Conservation (phyloP, 1,140 invertebrate species). For the Littorina saxatilis region DNA sequence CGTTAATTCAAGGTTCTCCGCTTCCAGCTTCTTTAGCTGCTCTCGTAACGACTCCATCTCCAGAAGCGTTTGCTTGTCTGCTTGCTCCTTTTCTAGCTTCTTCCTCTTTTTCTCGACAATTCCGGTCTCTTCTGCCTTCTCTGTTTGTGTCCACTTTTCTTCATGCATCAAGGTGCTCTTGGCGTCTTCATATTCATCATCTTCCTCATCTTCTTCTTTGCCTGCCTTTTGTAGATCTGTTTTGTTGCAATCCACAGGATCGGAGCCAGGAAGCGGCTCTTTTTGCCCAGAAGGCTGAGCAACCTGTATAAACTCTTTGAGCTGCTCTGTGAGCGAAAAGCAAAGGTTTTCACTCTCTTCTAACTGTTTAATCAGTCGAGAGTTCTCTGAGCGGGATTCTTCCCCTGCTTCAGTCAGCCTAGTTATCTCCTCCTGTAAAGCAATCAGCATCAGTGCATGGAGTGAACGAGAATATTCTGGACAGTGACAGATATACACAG, state of each 20-base stretch:
- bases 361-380: slow-evolving; percentile 39
- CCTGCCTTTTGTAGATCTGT: slow-evolving; percentile 4
- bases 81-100: not conserved
- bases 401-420: slow-evolving; percentile 23
- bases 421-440: slow-evolving; percentile 47
- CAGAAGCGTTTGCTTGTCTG: slow-evolving; percentile 33
- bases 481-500: no score
- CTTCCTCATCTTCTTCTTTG: no score
- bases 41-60: slow-evolving; percentile 31
- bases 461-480: slow-evolving; percentile 8
- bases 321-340: slow-evolving; percentile 36
- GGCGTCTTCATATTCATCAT: no score
- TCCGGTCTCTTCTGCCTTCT: no score
- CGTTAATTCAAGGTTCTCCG: slow-evolving; percentile 45
- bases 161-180: no score
- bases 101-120: no score
- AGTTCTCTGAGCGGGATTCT: slow-evolving; percentile 40
- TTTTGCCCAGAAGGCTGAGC: not conserved
- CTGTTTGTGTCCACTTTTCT: no score
- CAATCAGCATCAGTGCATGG: not conserved
- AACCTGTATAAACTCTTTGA: slow-evolving; percentile 38
- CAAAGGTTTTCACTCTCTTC: slow-evolving; percentile 45
- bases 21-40: slow-evolving; percentile 40
- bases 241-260: not conserved
- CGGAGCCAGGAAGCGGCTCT: no score